Conservation (phyloP, 2,888 invertebrate species). For the Adelphocoris suturalis region DNA sequence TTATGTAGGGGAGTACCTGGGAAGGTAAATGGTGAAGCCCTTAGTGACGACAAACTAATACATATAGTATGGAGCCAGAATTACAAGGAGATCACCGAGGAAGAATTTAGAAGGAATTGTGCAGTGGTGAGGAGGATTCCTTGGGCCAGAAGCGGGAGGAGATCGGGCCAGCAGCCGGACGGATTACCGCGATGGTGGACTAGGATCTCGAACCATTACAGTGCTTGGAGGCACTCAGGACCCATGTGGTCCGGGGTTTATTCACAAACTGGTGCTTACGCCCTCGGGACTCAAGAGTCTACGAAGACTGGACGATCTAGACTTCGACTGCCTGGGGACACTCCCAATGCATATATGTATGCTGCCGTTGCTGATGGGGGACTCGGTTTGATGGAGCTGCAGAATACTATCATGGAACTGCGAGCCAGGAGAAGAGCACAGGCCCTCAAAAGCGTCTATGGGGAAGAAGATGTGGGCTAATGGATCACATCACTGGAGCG, state of each 20-base stretch:
- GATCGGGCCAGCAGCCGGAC: too few species aligned
- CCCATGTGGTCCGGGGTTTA: conserved; percentile 77
- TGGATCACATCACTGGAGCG: too few species aligned
- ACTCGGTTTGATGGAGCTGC: too few species aligned
- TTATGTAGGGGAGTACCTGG: background rate
- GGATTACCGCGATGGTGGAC: too few species aligned
- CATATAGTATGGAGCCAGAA: background rate
- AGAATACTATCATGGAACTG: background rate
- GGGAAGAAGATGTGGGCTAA: too few species aligned
- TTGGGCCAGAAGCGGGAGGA: background rate
- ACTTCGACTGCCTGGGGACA: conserved; percentile 77
- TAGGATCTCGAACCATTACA: too few species aligned
- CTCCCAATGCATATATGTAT: conserved; percentile 77
- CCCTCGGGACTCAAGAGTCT: too few species aligned
- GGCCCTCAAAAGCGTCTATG: too few species aligned
- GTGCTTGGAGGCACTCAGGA: conserved; percentile 77
- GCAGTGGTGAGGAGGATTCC: conserved; percentile 9
- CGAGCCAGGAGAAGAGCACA: too few species aligned
- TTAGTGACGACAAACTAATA: background rate
- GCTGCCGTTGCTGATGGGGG: conserved; percentile 75
- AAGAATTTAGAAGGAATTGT: background rate
- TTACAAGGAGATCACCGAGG: background rate
- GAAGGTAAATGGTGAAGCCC: background rate
- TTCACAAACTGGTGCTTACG: conserved; percentile 78
- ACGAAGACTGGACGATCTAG: too few species aligned